Conservation (phyloP, 2,888 invertebrate species). For the Epinotia nisella region DNA sequence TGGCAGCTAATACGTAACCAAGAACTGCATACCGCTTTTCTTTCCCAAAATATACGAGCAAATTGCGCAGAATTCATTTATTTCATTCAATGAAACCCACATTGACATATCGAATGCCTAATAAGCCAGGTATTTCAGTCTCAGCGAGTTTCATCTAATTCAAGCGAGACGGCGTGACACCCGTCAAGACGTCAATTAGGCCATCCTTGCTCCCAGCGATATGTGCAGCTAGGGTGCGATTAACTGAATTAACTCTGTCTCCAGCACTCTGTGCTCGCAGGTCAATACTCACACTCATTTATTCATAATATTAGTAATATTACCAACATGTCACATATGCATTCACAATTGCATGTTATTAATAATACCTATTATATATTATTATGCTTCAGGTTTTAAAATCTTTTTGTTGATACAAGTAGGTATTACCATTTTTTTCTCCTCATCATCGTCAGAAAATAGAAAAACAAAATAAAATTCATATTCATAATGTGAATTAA, state of each 20-base stretch:
- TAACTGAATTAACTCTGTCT: conserved; percentile 37
- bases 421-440: too few species aligned
- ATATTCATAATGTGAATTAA: too few species aligned
- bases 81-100: conserved; percentile 10
- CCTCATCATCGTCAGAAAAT: too few species aligned
- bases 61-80: neutral
- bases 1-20: too few species aligned
- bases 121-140: conserved; percentile 38
- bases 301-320: too few species aligned
- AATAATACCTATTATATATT: too few species aligned
- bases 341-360: too few species aligned
- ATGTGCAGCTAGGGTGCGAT: conserved; percentile 40
- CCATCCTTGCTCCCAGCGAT: conserved; percentile 37
- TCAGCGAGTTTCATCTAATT: conserved; percentile 50
- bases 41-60: neutral
- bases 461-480: too few species aligned
- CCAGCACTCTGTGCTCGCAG: neutral
- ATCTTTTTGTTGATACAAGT: too few species aligned
- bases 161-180: conserved; percentile 63
- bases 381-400: too few species aligned
- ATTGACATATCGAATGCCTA: conserved; percentile 25
- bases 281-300: neutral
- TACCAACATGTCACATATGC: too few species aligned
- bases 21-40: neutral
- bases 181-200: conserved; percentile 68